Conservation (phyloP, 2,888 invertebrate genomes). For the Calameuta filiformis region DNA sequence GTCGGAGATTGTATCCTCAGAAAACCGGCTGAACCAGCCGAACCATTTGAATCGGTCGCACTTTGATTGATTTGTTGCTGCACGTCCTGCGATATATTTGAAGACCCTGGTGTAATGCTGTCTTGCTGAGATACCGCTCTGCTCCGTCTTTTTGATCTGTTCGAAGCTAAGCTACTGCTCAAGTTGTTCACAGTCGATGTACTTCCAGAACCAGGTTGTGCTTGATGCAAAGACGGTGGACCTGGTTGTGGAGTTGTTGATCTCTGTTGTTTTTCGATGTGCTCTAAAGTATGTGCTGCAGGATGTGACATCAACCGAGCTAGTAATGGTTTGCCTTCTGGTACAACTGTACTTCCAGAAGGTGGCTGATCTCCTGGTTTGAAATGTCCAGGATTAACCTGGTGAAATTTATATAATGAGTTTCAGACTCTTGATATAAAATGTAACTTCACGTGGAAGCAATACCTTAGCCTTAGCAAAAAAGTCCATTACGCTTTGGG, state of each 20-base stretch:
- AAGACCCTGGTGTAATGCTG: slow-evolving; percentile 34
- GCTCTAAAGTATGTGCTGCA: slow-evolving; percentile 82
- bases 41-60: slow-evolving; percentile 44
- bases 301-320: slow-evolving; percentile 87
- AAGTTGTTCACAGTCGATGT: slow-evolving; percentile 33
- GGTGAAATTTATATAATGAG: slow-evolving; percentile 9
- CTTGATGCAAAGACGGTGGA: slow-evolving; percentile 27
- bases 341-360: slow-evolving; percentile 63
- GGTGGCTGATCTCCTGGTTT: slow-evolving; percentile 57
- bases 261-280: slow-evolving; percentile 88
- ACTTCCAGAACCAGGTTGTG: slow-evolving; percentile 36
- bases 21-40: slow-evolving; percentile 44
- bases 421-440: background rate
- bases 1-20: slow-evolving; percentile 63
- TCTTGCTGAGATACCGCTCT: slow-evolving; percentile 32
- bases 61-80: slow-evolving; percentile 35
- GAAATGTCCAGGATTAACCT: slow-evolving; percentile 61
- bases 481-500: slow-evolving; percentile 89
- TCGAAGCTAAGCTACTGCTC: slow-evolving; percentile 29
- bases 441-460: background rate
- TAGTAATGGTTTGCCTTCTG: slow-evolving; percentile 75
- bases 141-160: slow-evolving; percentile 46
- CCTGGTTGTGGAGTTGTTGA: slow-evolving; percentile 76
- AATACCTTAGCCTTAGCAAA: slow-evolving; percentile 77
- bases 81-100: slow-evolving; percentile 37